These are phyloP conservation scores for Caenorhabditis sulstoni DNA, from an alignment of 2,888 invertebrate species.

Conservation along the genomic window DNA sequence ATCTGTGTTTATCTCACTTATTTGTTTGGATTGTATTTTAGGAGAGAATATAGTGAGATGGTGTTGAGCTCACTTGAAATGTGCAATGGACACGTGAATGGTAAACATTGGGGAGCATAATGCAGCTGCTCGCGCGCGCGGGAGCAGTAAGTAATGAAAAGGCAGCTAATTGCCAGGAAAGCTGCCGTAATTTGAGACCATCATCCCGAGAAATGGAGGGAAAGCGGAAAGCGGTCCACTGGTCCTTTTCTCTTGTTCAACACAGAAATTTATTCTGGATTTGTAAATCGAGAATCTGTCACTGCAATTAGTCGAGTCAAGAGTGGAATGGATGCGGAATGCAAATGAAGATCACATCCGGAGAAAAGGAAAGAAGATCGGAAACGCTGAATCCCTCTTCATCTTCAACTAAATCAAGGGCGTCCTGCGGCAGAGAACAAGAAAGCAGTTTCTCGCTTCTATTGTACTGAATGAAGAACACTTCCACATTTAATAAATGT, in stretches of 20 bases:
- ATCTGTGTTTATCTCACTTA: conserved; percentile 58
- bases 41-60: conserved; percentile 45
- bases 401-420: conserved; percentile 12
- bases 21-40: conserved; percentile 62
- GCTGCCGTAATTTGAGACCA: conserved; percentile 55
- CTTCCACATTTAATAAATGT: too few species aligned
- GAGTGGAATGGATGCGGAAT: conserved; percentile 38
- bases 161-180: conserved; percentile 55
- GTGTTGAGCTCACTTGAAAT: conserved; percentile 55
- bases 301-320: conserved; percentile 43
- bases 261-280: conserved; percentile 41
- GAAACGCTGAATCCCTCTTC: conserved; percentile 32
- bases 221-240: background rate
- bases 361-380: conserved; percentile 19
- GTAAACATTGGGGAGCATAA: conserved; percentile 54
- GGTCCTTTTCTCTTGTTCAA: conserved; percentile 5
- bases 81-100: conserved; percentile 61
- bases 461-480: too few species aligned
- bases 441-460: too few species aligned
- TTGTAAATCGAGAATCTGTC: conserved; percentile 42
- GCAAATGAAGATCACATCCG: conserved; percentile 41
- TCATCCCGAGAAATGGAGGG: conserved; percentile 9
- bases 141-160: conserved; percentile 44
- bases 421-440: too few species aligned
- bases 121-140: conserved; percentile 55